Percentiles rank a stretch among this genome's conserved stretches.
phyloP scores from a whole-genome alignment of 2,888 invertebrate genomes.

The Mantis religiosa region DNA sequence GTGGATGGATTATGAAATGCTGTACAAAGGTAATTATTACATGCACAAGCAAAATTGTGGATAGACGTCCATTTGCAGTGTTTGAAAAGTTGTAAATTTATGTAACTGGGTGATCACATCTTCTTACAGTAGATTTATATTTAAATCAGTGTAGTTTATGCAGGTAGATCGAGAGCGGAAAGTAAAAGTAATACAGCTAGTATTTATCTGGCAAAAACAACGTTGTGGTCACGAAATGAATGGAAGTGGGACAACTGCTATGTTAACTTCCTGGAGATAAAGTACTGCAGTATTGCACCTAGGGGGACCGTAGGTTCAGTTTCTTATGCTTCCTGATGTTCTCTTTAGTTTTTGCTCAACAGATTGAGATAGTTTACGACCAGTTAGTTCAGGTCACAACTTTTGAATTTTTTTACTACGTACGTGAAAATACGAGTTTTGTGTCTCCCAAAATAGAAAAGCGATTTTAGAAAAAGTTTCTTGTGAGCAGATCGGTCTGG shows the following conservation, averaged over 20 bases:
- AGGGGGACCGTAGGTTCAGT: background rate
- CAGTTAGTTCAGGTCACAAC: too few species aligned
- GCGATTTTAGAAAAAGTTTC: too few species aligned
- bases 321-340: background rate
- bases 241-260: background rate
- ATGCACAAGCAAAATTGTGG: background rate
- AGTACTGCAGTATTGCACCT: background rate
- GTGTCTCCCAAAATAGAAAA: too few species aligned
- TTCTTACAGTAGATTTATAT: background rate
- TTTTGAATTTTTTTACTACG: too few species aligned
- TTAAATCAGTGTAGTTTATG: background rate
- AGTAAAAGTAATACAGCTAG: background rate
- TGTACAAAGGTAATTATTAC: too few species aligned
- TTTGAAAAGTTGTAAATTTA: background rate
- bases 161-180: background rate
- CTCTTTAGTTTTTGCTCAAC: background rate
- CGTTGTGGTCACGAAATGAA: background rate
- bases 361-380: too few species aligned
- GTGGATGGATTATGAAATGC: too few species aligned
- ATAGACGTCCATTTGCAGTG: background rate
- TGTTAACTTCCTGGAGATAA: background rate
- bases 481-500: too few species aligned
- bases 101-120: background rate
- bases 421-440: too few species aligned
- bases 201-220: background rate